phyloP scores from a whole-genome alignment of 2,888 invertebrate genomes.

The Drosophila birchii region DNA sequence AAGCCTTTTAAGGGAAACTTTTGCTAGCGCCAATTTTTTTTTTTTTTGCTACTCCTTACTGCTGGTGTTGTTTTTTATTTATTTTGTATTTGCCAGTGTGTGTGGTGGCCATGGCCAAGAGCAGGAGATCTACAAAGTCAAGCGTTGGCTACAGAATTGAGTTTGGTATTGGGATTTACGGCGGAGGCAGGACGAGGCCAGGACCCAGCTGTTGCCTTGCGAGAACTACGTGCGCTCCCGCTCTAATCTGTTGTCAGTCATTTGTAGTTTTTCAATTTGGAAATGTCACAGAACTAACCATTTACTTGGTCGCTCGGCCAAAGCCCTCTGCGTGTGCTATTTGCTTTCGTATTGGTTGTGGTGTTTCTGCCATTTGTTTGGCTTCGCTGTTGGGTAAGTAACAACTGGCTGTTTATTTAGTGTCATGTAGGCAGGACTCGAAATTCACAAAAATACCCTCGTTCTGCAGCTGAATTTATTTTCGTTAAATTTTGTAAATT shows the following conservation, averaged over 20 bases:
- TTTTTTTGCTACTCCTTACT: constrained; percentile 11
- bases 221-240: constrained; percentile 57
- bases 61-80: constrained; percentile 22
- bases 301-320: constrained; percentile 62
- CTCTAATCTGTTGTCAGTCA: constrained; percentile 78
- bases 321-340: constrained; percentile 61
- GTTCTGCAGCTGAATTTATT: constrained; percentile 54
- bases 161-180: constrained; percentile 44
- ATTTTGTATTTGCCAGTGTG: background rate
- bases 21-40: constrained; percentile 36
- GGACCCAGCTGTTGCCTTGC: constrained; percentile 50
- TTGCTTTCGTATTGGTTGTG: constrained; percentile 61
- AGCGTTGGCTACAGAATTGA: constrained; percentile 41
- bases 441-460: constrained; percentile 9
- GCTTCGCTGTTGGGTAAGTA: constrained; percentile 78
- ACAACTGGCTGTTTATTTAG: constrained; percentile 79
- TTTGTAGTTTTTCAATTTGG: constrained; percentile 80
- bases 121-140: constrained; percentile 49
- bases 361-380: constrained; percentile 64
- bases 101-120: constrained; percentile 25
- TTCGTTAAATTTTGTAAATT: constrained; percentile 66
- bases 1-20: constrained; percentile 48
- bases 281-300: constrained; percentile 79
- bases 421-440: constrained; percentile 70
- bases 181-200: constrained; percentile 38